Conservation (phyloP, 1,140 invertebrate species). For the Drosophila burlai region DNA sequence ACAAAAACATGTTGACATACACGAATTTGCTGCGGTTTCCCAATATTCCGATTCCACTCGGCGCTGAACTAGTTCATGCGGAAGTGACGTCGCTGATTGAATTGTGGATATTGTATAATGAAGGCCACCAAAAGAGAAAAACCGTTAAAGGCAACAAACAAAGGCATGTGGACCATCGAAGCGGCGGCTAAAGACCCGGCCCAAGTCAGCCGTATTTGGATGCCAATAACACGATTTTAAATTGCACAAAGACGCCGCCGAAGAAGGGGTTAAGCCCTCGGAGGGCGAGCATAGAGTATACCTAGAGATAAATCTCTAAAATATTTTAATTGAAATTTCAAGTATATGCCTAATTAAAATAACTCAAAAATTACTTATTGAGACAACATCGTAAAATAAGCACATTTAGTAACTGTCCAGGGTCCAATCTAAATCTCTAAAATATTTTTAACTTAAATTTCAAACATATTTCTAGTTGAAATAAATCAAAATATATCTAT, state of each 20-base stretch:
- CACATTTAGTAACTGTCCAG: background rate
- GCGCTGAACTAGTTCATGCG: constrained; percentile 62
- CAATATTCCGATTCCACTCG: constrained; percentile 42
- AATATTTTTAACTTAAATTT: too few relatives aligned
- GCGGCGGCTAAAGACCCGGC: constrained; percentile 42
- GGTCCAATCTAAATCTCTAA: too few relatives aligned
- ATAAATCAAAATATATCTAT: too few relatives aligned
- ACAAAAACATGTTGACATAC: constrained; percentile 24
- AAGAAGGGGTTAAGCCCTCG: background rate
- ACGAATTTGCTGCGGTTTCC: constrained; percentile 32
- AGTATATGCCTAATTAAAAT: background rate
- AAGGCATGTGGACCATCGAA: constrained; percentile 6
- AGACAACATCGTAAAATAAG: too few relatives aligned
- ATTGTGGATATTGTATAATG: constrained; percentile 57
- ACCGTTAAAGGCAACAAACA: constrained; percentile 45
- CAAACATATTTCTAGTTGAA: too few relatives aligned
- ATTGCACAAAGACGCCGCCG: background rate
- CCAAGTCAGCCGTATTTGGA: constrained; percentile 13
- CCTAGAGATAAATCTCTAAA: background rate
- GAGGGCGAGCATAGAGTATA: background rate
- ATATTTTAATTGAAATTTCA: background rate
- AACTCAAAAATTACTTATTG: too few relatives aligned
- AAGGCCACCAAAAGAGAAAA: constrained; percentile 42
- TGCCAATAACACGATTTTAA: constrained; percentile 37
- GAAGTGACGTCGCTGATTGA: constrained; percentile 62